Conservation (phyloP, 2,888 invertebrate genomes). For the Halictus ligatus region DNA sequence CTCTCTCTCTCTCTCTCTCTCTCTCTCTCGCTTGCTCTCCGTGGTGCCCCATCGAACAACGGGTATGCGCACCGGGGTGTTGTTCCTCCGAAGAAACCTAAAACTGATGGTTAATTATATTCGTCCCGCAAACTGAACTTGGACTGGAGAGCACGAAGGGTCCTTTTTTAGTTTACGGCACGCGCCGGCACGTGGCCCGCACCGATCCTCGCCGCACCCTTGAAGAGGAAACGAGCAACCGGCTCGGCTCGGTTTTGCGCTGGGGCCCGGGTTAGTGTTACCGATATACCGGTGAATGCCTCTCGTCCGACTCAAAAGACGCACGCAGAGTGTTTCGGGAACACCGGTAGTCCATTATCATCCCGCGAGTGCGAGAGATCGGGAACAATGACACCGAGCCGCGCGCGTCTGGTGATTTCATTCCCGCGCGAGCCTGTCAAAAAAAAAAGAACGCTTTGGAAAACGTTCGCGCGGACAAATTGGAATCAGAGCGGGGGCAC, state of each 20-base stretch:
- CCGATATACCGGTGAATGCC: constrained; percentile 60
- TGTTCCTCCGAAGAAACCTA: constrained; percentile 79
- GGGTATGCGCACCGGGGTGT: constrained; percentile 45
- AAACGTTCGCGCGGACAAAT: constrained; percentile 11
- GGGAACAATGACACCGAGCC: constrained; percentile 39
- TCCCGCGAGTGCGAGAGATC: constrained; percentile 50
- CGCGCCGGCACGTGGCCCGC: constrained; percentile 83
- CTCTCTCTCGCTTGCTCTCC: background rate
- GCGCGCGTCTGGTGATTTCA: constrained; percentile 19
- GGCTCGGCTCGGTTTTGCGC: constrained; percentile 41
- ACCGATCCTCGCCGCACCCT: constrained; percentile 76
- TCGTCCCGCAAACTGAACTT: constrained; percentile 74
- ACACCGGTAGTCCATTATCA: constrained; percentile 55
- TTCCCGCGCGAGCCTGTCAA: constrained; percentile 14
- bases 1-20: background rate
- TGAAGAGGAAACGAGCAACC: constrained; percentile 80
- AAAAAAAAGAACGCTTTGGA: background rate
- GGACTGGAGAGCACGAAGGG: constrained; percentile 70
- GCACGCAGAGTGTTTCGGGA: constrained; percentile 31
- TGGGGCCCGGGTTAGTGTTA: constrained; percentile 69
- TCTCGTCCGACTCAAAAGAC: constrained; percentile 39
- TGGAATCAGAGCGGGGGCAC: background rate
- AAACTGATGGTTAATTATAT: constrained; percentile 84
- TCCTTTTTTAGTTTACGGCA: constrained; percentile 82
- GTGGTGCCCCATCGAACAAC: background rate